Base-by-base conservation (phyloP, 2,888 invertebrate genomes). In the Meghimatium bilineatum region DNA sequence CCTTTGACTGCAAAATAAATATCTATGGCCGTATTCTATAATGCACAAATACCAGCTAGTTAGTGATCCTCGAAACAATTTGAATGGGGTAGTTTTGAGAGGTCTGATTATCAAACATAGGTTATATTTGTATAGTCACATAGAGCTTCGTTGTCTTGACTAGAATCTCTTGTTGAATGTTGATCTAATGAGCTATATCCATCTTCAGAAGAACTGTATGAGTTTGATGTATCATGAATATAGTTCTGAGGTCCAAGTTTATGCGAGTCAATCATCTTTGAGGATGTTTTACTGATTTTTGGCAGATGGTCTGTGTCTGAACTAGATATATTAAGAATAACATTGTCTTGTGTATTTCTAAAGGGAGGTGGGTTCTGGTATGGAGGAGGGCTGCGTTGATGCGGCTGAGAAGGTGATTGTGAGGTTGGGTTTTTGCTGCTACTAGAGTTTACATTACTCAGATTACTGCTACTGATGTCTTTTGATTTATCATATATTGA, bases 291-390 rank as follows among this genome's bases (percentile, higher is more conserved):
- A 38, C 23, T 74, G 74, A 29, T 34, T 8, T 6, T 52, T n/a
- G 87, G 80, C n/a, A 72, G 20, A 79, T 56, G 17, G 44, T 74
- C 81, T 82, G 89, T 90, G 72, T 88, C 87, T 80, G 83, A 44
- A 44, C 6, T 90, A 23, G 91, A 90, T 17, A 87, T 86, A 84
- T 89, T 91, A 49, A 87, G 87, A 12, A 89, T 87, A 26, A 80
- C 83, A 44, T 67, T 87, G 86, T 91, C 89, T 34, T 82, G 87
- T n/a, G 82, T 80, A 12, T 38, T 36, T 75, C 89, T 85, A 34
- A 88, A 87, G 75, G 90, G 90, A 6, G 88, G 88, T 12, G 90
- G 90, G 67, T 88, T 87, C 66, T 89, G 87, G 86, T 90, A 90
- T 8, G 89, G 88, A 67, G 90, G 89, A 38, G 86, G 87, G 44